Conservation (phyloP, 2,797 vertebrate species). For the Protonibea diacanthus region DNA sequence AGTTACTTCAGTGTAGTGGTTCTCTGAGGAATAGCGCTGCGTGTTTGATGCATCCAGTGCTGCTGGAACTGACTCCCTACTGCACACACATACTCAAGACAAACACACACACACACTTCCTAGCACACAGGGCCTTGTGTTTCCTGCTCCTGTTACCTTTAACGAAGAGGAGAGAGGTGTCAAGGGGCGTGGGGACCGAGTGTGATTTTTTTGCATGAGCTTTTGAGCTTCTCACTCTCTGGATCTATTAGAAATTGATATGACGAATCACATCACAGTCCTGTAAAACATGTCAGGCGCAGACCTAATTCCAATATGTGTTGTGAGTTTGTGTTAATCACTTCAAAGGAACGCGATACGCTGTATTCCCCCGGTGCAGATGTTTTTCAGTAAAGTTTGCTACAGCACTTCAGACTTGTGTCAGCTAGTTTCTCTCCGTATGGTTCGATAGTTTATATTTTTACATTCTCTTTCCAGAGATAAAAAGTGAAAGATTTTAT, state of each 20-base stretch:
- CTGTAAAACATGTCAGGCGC: constrained; percentile 33
- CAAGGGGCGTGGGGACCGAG: constrained; percentile 42
- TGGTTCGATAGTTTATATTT: constrained; percentile 39
- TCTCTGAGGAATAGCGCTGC: constrained; percentile 71
- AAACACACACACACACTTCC: constrained; percentile 36
- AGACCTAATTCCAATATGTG: constrained; percentile 27
- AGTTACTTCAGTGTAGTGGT: constrained; percentile 74
- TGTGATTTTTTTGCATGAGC: constrained; percentile 16
- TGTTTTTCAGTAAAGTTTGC: constrained; percentile 31
- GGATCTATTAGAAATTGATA: constrained; percentile 48
- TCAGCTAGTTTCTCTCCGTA: constrained; percentile 25
- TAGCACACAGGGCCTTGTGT: constrained; percentile 65
- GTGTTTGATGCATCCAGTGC: constrained; percentile 80
- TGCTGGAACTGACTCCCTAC: constrained; percentile 75
- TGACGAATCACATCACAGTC: constrained; percentile 25
- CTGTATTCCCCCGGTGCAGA: constrained; percentile 22
- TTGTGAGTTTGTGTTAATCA: constrained; percentile 34
- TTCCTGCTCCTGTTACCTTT: constrained; percentile 73
- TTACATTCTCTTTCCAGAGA: constrained; percentile 52
- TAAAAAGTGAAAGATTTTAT: constrained; percentile 24
- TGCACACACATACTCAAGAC: constrained; percentile 54
- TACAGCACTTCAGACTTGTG: constrained; percentile 25
- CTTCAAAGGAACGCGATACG: constrained; percentile 30
- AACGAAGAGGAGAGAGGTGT: constrained; percentile 73
- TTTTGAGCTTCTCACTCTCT: constrained; percentile 32